Conservation (phyloP, 2,113 vertebrate species). For the Zeus faber region DNA sequence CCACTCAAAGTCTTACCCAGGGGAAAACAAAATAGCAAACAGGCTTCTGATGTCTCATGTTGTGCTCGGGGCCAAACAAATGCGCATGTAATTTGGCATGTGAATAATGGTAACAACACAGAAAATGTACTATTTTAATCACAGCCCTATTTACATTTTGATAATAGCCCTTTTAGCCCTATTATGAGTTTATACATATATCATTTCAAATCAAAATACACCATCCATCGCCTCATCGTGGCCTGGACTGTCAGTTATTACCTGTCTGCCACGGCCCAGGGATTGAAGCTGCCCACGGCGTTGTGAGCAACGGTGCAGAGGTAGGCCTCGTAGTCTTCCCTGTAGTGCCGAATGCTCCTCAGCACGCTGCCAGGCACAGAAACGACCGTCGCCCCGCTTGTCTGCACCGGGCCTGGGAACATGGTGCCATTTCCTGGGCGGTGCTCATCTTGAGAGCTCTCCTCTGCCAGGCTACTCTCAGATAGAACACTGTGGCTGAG, state of each 20-base stretch:
- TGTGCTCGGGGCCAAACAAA: no score
- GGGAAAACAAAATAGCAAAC: no score
- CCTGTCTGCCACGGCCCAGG: slow-evolving; percentile 87
- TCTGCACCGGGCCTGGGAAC: slow-evolving; percentile 27
- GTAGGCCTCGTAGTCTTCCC: slow-evolving; percentile 74
- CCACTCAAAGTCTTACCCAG: no score
- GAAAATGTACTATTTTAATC: no score
- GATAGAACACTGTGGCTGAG: slow-evolving; percentile 45
- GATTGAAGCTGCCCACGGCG: slow-evolving; percentile 79
- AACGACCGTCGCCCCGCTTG: slow-evolving; percentile 36
- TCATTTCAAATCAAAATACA: no score
- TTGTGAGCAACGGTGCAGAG: slow-evolving; percentile 80
- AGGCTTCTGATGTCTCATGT: no score
- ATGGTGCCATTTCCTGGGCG: slow-evolving; percentile 14
- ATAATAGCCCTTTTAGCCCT: no score
- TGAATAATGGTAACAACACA: no score
- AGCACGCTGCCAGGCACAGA: slow-evolving; percentile 73
- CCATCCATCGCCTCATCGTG: neutral
- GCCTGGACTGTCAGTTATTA: slow-evolving; percentile 41
- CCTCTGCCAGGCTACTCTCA: slow-evolving; percentile 68
- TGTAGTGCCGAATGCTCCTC: slow-evolving; percentile 78
- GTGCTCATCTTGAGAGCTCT: slow-evolving; percentile 44
- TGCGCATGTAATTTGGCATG: no score
- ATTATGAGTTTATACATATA: no score
- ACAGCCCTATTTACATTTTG: no score